These are phyloP conservation scores for Notolabrus celidotus DNA, from an alignment of 2,797 vertebrate genomes.

Conservation along the genomic window DNA sequence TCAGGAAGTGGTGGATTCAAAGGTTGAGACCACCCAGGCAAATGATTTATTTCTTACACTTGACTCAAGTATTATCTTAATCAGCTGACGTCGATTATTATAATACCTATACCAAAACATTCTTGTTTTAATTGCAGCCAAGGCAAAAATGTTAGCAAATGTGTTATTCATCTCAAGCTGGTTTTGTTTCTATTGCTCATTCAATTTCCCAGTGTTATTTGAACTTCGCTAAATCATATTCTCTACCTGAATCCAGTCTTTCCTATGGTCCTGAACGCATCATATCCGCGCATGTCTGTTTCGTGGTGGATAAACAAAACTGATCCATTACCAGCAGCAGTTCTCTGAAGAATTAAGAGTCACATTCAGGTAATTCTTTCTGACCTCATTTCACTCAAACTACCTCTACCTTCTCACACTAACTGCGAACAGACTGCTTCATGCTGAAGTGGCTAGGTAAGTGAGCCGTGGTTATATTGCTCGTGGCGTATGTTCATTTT, in stretches of 20 bases:
- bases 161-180: no score
- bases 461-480: background rate
- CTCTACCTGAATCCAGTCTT: background rate
- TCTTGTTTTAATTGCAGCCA: no score
- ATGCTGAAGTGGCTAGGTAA: background rate
- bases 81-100: no score
- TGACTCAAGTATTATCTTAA: background rate
- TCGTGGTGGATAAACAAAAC: constrained; percentile 14
- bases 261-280: background rate
- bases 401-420: background rate
- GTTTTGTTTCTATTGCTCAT: no score
- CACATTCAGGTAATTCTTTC: constrained; percentile 34
- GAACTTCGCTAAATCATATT: background rate
- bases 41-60: no score
- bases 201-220: background rate
- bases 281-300: constrained; percentile 36
- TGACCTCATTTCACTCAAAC: background rate
- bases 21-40: no score
- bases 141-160: no score
- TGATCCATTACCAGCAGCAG: background rate
- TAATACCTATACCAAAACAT: no score
- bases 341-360: background rate
- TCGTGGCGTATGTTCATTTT: background rate
- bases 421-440: no score
- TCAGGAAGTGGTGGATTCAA: no score